Percentiles rank a stretch among this genome's conserved stretches.
phyloP scores from a whole-genome alignment of 2,797 vertebrate genomes.

The Petrocephalus schoutedeni region DNA sequence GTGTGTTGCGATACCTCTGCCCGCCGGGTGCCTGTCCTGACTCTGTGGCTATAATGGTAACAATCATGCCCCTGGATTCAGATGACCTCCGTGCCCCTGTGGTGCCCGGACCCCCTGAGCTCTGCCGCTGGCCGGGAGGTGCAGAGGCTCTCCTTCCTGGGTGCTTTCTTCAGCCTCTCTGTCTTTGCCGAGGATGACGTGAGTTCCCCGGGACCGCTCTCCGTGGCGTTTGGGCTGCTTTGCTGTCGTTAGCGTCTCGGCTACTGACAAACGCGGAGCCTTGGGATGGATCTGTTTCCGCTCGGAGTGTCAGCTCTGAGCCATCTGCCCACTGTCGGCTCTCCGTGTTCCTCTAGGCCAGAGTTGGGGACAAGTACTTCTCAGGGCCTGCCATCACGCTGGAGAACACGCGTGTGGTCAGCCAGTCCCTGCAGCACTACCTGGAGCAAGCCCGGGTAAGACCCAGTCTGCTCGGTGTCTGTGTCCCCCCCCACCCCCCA shows the following conservation, averaged over 20 bases:
- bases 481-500: accelerated
- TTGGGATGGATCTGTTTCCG: not conserved
- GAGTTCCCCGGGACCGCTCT: conserved; percentile 48
- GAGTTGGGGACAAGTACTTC: conserved; percentile 98
- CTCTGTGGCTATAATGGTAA: not conserved
- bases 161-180: conserved; percentile 90
- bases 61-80: not conserved
- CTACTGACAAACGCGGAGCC: not conserved
- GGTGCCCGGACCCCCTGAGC: conserved; percentile 89
- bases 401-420: conserved; percentile 94
- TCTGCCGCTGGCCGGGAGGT: conserved; percentile 87
- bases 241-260: not conserved
- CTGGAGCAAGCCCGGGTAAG: conserved; percentile 88
- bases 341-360: conserved; percentile 62
- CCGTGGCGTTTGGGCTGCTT: not conserved
- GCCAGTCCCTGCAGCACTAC: conserved; percentile 95
- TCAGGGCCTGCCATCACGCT: conserved; percentile 95
- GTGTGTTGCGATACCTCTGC: not conserved
- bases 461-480: conserved; percentile 25
- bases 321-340: not conserved
- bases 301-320: not conserved
- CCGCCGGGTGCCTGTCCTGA: not conserved
- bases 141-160: conserved; percentile 89
- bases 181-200: conserved; percentile 97
- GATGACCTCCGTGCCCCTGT: conserved; percentile 83